Evolutionary conservation across 1,140 invertebrate species (phyloP).

Genomic region (Aphaenogaster ashmeadi): DNA sequence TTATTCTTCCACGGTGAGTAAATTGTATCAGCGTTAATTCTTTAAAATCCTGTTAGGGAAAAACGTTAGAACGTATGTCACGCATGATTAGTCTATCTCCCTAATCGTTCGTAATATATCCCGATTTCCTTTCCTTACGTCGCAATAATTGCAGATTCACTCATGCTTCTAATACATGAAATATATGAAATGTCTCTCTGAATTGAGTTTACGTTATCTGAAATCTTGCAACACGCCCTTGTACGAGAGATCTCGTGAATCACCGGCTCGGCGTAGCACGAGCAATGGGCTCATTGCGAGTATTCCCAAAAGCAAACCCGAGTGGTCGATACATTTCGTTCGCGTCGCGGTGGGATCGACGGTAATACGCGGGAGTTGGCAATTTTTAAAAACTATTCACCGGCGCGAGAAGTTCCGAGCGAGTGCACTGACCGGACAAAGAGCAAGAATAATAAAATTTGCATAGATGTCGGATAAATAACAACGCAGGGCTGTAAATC

Average conservation of each 20-base stretch:
- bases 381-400: constrained; percentile 71
- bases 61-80: background rate
- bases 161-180: background rate
- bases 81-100: background rate
- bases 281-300: background rate
- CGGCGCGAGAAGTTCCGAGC: constrained; percentile 3
- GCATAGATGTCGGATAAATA: constrained; percentile 67
- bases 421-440: constrained; percentile 45
- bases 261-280: background rate
- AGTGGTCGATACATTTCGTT: constrained; percentile 53
- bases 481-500: constrained; percentile 49
- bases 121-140: background rate
- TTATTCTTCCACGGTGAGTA: background rate
- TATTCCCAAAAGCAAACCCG: constrained; percentile 38
- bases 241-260: constrained; percentile 29
- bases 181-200: background rate
- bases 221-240: background rate
- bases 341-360: constrained; percentile 52
- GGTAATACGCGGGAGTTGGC: constrained; percentile 65
- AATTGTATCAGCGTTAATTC: constrained; percentile 17
- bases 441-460: constrained; percentile 70
- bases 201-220: background rate
- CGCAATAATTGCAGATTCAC: background rate
- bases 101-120: background rate
- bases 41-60: constrained; percentile 1